Base-by-base conservation (phyloP, 2,888 invertebrate species). In the Apodemia mormo region DNA sequence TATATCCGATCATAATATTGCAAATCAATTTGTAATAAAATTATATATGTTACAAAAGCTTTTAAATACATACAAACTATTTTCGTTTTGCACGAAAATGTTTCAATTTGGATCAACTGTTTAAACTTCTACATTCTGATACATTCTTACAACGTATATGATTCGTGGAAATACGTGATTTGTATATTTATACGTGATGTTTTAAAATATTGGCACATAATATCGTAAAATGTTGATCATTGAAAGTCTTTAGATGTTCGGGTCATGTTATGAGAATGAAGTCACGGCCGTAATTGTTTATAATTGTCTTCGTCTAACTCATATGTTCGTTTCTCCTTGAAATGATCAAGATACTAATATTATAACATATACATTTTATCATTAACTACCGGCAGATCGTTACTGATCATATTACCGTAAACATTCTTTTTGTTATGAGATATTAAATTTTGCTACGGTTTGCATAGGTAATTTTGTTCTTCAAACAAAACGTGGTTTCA, bases 251-350 rank as follows among this genome's bases (percentile, higher is more conserved):
- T 54, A 72, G 70, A 76, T 76, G 70, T 78, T 74, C 74, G 69
- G 75, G 77, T 75, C 80, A 78, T 78, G 78, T 77, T 77, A 74
- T 73, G 73, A 70, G 77, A 78, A 79, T 80, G 79, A 79, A 82
- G 82, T 83, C 81, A 82, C 69, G 83, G 77, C 73, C 78, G 76
- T 74, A 71, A 75, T 75, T 81, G 76, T 80, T 79, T 81, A 79
- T 74, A 77, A 78, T 75, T 73, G 72, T 71, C 74, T 71, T 73
- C 76, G 77, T 77, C 75, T 78, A 75, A 70, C 75, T 72, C 70
- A 71, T 58, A 68, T 71, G 12, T 45, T 45, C 12, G 45, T 74
- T 67, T 67, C 68, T 52, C 68, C 70, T 67, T 72, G 67, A 71
- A 75, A 72, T 66, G 70, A 61, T 68, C 70, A 56, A 43, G 64